Conservation (phyloP, 2,888 invertebrate species). For the Ephialtes manifestator region DNA sequence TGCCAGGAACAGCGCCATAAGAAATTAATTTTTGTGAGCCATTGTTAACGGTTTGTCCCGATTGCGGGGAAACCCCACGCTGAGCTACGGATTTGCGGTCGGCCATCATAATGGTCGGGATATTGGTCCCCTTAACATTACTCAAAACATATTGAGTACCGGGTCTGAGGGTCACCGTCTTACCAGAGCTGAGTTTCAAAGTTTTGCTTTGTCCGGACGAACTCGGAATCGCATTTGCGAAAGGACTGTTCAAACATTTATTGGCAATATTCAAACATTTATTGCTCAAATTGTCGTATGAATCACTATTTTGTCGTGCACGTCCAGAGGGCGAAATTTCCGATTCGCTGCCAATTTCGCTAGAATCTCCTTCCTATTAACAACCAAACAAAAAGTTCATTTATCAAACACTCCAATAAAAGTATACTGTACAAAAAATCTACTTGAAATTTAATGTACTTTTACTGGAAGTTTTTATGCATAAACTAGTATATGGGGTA, state of each 20-base stretch:
- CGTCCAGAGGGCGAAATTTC: constrained; percentile 43
- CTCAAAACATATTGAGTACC: constrained; percentile 79
- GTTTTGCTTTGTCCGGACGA: constrained; percentile 76
- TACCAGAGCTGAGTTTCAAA: constrained; percentile 78
- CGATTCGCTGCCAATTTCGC: constrained; percentile 59
- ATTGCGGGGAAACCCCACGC: constrained; percentile 31
- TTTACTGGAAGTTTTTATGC: no score
- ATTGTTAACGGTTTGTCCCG: constrained; percentile 21
- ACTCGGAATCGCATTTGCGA: constrained; percentile 76
- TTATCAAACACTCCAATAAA: not conserved
- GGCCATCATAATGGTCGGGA: constrained; percentile 74
- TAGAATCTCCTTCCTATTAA: constrained; percentile 61
- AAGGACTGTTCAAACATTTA: constrained; percentile 52
- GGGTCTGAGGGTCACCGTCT: constrained; percentile 78
- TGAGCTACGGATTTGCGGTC: constrained; percentile 37
- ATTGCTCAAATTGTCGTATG: constrained; percentile 40
- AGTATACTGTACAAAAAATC: no score
- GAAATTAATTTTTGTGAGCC: constrained; percentile 16
- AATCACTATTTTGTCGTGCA: constrained; percentile 27
- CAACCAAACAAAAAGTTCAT: not conserved
- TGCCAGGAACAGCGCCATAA: constrained; percentile 64
- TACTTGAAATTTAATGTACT: no score
- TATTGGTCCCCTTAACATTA: constrained; percentile 76
- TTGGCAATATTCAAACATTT: constrained; percentile 12
- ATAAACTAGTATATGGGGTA: no score